These are phyloP conservation scores for Zaprionus nigranus DNA, from an alignment of 1,140 invertebrate species.

Conservation along the genomic window DNA sequence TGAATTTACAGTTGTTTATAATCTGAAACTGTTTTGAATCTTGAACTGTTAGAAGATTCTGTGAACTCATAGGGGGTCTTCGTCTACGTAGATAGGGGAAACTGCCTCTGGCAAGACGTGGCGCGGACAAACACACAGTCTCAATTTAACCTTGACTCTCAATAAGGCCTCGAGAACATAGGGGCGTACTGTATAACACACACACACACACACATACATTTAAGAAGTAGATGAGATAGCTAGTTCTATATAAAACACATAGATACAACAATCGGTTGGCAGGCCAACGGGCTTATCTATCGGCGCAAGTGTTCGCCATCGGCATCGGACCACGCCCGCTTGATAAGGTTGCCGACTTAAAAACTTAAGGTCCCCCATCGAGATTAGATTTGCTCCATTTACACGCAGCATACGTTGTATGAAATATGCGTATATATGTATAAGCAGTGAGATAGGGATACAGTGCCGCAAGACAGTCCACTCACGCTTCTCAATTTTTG, in stretches of 20 bases:
- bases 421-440: background rate
- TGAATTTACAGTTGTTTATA: background rate
- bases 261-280: constrained; percentile 60
- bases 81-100: background rate
- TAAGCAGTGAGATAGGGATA: background rate
- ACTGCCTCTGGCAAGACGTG: constrained; percentile 21
- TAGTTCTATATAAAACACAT: constrained; percentile 45
- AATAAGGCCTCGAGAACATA: constrained; percentile 23
- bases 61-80: constrained; percentile 11
- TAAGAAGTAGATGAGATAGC: background rate
- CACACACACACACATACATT: background rate
- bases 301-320: constrained; percentile 12
- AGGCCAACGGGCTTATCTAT: constrained; percentile 35
- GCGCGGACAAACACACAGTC: background rate
- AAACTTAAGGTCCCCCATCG: constrained; percentile 19
- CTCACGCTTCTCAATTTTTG: background rate
- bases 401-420: constrained; percentile 8
- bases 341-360: background rate
- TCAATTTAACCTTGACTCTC: constrained; percentile 60
- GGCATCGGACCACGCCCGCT: constrained; percentile 43
- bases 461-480: background rate
- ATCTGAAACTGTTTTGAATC: background rate
- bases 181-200: constrained; percentile 23
- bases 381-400: constrained; percentile 35
- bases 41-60: no score